Conservation (phyloP, 2,113 vertebrate genomes). For the Tragelaphus scriptus region DNA sequence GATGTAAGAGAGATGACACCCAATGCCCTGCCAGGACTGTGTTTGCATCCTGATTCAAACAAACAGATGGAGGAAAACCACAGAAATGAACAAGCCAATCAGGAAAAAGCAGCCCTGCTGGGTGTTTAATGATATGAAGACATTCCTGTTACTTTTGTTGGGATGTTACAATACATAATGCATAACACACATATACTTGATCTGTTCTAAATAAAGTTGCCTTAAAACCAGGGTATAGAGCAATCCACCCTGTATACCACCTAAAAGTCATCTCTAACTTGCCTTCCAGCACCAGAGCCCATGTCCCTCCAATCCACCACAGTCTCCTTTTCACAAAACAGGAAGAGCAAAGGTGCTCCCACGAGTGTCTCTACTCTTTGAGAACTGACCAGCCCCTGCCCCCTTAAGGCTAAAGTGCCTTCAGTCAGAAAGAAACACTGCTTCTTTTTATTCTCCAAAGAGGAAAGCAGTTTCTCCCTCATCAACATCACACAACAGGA, state of each 20-base stretch:
- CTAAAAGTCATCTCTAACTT: background rate
- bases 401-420: too few species aligned
- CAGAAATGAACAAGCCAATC: background rate
- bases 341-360: background rate
- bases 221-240: background rate
- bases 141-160: background rate
- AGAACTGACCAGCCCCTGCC: accelerated
- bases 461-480: background rate
- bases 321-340: background rate
- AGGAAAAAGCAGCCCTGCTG: too few species aligned
- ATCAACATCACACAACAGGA: accelerated
- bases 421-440: background rate
- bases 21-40: accelerated
- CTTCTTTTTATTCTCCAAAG: background rate
- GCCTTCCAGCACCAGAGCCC: accelerated
- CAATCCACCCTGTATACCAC: accelerated
- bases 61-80: background rate
- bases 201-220: background rate
- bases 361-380: too few species aligned
- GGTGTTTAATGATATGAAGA: background rate
- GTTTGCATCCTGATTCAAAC: background rate
- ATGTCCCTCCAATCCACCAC: accelerated
- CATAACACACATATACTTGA: background rate
- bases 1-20: background rate
- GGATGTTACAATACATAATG: too few species aligned